These are phyloP conservation scores for Tarsius wallacei DNA, from an alignment of 2,797 vertebrate genomes.

Conservation along the genomic window DNA sequence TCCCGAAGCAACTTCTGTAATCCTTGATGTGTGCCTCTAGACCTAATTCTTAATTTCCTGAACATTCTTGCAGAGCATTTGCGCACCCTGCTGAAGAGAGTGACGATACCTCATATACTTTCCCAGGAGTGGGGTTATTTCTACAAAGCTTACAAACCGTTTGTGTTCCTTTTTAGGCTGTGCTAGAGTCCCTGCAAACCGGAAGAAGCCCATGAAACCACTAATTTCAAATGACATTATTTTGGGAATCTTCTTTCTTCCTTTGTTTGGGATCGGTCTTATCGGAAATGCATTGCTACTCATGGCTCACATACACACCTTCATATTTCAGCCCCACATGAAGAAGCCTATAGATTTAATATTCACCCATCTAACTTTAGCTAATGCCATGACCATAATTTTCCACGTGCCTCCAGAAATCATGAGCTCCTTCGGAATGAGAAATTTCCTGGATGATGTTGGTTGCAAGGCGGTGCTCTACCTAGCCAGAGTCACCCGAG, in stretches of 20 bases:
- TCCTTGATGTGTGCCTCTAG: neutral
- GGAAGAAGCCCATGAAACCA: neutral
- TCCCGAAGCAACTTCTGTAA: neutral
- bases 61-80: neutral
- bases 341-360: neutral
- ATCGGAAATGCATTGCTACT: neutral
- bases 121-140: neutral
- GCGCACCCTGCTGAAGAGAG: neutral
- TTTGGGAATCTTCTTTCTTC: neutral
- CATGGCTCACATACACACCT: neutral
- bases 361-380: neutral
- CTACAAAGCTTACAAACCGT: neutral
- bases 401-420: neutral
- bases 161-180: neutral
- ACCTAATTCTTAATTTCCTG: neutral
- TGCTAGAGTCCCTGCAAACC: neutral
- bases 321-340: neutral
- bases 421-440: neutral
- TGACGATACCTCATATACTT: neutral
- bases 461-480: neutral
- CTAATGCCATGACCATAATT: neutral
- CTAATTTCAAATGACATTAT: neutral
- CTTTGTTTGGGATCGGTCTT: neutral
- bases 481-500: neutral
- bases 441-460: neutral